phyloP scores from a whole-genome alignment of 2,113 vertebrate species.

The Sinosuthora webbiana region DNA sequence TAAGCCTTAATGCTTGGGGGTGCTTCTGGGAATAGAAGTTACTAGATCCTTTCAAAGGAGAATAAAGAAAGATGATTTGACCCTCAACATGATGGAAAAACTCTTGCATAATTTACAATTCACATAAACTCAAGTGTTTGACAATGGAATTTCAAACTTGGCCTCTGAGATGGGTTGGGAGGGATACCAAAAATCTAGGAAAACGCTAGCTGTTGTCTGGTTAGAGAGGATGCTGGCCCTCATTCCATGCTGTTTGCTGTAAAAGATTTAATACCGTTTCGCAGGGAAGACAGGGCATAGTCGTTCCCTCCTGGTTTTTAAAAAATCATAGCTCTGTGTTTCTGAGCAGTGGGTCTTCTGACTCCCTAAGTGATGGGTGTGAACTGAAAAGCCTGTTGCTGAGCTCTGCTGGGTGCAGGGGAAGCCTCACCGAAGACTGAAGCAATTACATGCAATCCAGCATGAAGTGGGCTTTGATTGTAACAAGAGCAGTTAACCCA shows the following conservation, averaged over 20 bases:
- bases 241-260: rapidly evolving
- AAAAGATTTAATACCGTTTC: not conserved
- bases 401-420: not conserved
- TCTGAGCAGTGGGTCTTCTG: not conserved
- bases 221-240: not conserved
- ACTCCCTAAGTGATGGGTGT: rapidly evolving
- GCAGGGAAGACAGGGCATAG: not conserved
- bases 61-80: not conserved
- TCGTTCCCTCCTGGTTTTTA: not conserved
- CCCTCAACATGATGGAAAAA: not conserved
- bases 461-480: not conserved
- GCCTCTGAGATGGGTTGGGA: not conserved
- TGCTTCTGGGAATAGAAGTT: not conserved
- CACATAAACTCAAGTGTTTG: not conserved
- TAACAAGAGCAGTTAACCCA: not conserved
- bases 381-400: not conserved
- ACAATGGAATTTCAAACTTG: not conserved
- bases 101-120: not conserved
- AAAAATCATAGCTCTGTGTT: not conserved
- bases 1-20: not conserved
- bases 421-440: not conserved
- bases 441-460: not conserved
- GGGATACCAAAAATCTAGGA: not conserved
- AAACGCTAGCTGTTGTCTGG: not conserved
- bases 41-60: not conserved